phyloP scores from a whole-genome alignment of 2,797 vertebrate species.

The Coranthus polyacanthus region DNA sequence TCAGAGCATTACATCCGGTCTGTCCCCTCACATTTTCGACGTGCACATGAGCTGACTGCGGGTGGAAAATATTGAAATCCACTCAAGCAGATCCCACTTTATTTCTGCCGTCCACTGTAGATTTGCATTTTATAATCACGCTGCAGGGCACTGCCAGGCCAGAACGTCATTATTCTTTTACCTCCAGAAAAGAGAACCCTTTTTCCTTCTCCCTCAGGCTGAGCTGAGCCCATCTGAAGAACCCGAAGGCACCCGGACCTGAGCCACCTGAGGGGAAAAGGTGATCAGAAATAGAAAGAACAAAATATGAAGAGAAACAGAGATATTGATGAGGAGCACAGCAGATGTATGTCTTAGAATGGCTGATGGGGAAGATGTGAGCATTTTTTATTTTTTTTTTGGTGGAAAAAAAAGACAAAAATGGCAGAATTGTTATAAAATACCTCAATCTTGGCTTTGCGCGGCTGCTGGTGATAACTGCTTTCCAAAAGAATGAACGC shows the following conservation, averaged over 20 bases:
- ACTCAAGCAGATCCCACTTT: constrained; percentile 1
- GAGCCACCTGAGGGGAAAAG: constrained; percentile 10
- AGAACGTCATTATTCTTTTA: constrained; percentile 19
- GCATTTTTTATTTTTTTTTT: no score
- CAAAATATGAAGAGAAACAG: constrained; percentile 10
- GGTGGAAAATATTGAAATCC: constrained; percentile 9
- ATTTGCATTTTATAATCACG: constrained; percentile 21
- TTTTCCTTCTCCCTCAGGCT: constrained; percentile 6
- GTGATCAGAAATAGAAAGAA: constrained; percentile 10
- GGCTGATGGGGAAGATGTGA: constrained; percentile 18
- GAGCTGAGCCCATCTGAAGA: constrained; percentile 29
- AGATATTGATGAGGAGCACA: constrained; percentile 16
- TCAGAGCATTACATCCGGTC: constrained; percentile 10
- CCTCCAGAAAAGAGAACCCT: constrained; percentile 2
- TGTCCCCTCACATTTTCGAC: background rate
- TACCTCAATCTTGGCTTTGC: background rate
- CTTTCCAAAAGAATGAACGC: background rate
- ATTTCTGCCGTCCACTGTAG: constrained; percentile 2
- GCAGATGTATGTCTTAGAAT: constrained; percentile 28
- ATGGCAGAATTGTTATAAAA: background rate
- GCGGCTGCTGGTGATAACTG: background rate
- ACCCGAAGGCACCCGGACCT: constrained; percentile 4
- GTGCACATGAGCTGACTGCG: constrained; percentile 5
- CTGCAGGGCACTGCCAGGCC: constrained; percentile 22
- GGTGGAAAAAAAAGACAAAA: constrained; percentile 4